Evolutionary conservation across 1,140 invertebrate species (phyloP), one percentile per base, ranked within the genome.

Genomic region (Eciton burchellii): DNA sequence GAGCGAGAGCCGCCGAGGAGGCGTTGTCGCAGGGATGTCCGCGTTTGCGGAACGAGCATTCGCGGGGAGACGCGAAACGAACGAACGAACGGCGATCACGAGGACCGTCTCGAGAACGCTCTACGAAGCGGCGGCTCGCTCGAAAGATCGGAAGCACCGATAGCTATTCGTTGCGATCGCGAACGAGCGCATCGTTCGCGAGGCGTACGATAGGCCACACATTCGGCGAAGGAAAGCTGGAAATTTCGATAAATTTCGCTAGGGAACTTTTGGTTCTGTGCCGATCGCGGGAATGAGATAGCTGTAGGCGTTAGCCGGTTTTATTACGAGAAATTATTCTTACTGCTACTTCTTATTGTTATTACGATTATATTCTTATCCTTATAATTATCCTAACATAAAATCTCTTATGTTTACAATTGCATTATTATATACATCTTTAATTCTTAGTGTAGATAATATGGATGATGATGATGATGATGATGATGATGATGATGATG

Each of bases 391-490:
- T 83, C 84, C 88, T 90, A 88, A 90, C 87, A 89, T 87, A 88
- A 87, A 85, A 68, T 90, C 84, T 89, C 84, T 91, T 91, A 90
- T 88, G 89, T 91, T 79, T 91, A 90, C 81, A 83, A 88, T 87
- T 89, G 82, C 84, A 88, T 89, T 89, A 90, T 89, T 86, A 87
- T 91, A 90, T 91, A 91, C 88, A 91, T 89, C 88, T 90, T 91
- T 91, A 91, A 92, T 92, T 92, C 85, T 35, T 91, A 92, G 84
- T 91, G 91, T 93, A 92, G 89, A 92, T 92, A 91, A 91, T 92
- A 91, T 72, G 90, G 82, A 92, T 91, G 91, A 93, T 89, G 89
- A 92, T 88, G 87, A 83, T 91, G 89, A 89, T 54, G 52, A 54
- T 54, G n/a, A 54, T 54, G 5, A 21, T 54, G 52, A 21, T 54